A percentile compares a stretch with the other conserved stretches of the same genome.
These are phyloP conservation scores for Lycaena phlaeas DNA, from an alignment of 2,888 invertebrate species.

Conservation along the genomic window DNA sequence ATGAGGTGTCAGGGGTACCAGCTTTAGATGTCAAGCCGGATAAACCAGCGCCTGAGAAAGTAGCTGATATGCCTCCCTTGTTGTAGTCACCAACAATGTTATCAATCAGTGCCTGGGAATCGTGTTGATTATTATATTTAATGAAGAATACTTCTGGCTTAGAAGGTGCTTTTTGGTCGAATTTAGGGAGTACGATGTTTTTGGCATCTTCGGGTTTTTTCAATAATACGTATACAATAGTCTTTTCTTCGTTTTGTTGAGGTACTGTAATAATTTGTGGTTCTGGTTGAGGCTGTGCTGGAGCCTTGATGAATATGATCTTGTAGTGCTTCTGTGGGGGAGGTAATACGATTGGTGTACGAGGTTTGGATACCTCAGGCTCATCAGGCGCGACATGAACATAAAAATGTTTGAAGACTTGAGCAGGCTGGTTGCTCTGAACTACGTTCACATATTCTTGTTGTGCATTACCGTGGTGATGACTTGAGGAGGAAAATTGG, in stretches of 20 bases:
- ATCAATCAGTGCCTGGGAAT: constrained; percentile 55
- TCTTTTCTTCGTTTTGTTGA: constrained; percentile 81
- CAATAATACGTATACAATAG: constrained; percentile 83
- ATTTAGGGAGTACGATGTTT: constrained; percentile 76
- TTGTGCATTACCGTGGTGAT: constrained; percentile 22
- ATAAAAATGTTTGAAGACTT: constrained; percentile 74
- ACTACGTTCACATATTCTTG: constrained; percentile 28
- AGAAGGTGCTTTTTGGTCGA: constrained; percentile 79
- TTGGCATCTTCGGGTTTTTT: constrained; percentile 82
- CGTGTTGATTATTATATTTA: constrained; percentile 80
- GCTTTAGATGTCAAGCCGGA: constrained; percentile 6
- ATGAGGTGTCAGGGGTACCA: not conserved
- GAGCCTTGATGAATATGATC: constrained; percentile 86
- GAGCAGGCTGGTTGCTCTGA: constrained; percentile 74
- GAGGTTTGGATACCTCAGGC: constrained; percentile 65
- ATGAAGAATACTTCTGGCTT: constrained; percentile 87
- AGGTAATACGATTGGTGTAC: constrained; percentile 72
- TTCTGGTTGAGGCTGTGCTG: constrained; percentile 75
- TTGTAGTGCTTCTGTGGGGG: constrained; percentile 84
- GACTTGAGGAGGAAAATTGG: constrained; percentile 27
- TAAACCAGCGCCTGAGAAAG: constrained; percentile 18
- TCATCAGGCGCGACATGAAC: constrained; percentile 63
- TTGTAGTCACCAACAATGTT: constrained; percentile 57
- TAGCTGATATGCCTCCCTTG: constrained; percentile 27
- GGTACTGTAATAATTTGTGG: constrained; percentile 78